Percentiles rank a stretch among this genome's conserved stretches.
Evolutionary conservation across 2,797 vertebrate genomes (phyloP).

Genomic region (Potorous gilbertii): DNA sequence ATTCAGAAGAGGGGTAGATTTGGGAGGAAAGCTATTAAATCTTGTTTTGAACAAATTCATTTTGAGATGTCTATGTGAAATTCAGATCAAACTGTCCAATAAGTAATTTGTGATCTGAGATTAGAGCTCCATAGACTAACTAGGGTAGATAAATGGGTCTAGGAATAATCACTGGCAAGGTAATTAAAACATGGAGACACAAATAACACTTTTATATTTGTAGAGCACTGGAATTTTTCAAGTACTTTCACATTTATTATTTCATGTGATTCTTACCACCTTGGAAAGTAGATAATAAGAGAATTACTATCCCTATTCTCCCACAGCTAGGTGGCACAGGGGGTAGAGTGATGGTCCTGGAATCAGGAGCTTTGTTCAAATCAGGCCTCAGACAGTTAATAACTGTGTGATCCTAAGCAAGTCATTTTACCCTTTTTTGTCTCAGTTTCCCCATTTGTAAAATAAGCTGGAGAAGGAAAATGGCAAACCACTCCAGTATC

Average conservation of each 20-base stretch:
- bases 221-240: neutral
- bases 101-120: neutral
- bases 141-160: neutral
- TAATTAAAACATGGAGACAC: neutral
- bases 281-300: neutral
- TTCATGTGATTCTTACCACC: neutral
- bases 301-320: neutral
- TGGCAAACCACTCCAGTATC: neutral
- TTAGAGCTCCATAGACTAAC: neutral
- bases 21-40: neutral
- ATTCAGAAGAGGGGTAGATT: neutral
- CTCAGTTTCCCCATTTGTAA: neutral
- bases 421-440: neutral
- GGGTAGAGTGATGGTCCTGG: neutral
- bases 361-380: neutral
- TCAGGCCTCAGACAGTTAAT: neutral
- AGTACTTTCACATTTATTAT: neutral
- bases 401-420: neutral
- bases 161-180: neutral
- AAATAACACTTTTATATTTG: neutral
- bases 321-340: neutral
- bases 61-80: neutral
- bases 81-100: neutral
- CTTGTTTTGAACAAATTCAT: neutral
- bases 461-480: neutral